Evolutionary conservation across 2,888 invertebrate genomes (phyloP), one percentile per base, ranked within the genome.

Genomic region (Platycnemis pennipes): DNA sequence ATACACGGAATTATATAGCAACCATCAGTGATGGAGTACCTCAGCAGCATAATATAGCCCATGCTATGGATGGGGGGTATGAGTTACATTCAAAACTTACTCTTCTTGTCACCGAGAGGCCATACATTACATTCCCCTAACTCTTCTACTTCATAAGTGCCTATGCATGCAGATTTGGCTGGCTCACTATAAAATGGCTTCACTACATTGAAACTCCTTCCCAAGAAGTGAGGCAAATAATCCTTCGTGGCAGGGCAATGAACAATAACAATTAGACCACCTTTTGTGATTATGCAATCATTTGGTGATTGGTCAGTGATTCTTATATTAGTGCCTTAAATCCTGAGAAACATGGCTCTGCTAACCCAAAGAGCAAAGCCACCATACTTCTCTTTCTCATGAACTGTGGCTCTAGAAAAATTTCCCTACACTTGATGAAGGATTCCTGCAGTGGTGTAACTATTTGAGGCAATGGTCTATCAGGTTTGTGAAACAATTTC

Each of bases 391-490:
- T 56, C 56, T 19, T 56, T 4, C 8, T 11, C 3, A 19, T 22
- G 22, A 19, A 56, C 22, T 22, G 11, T 19, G 56, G 56, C 56
- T 19, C 56, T 22, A 19, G 56, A 56, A 4, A 16, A 56, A 22
- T 13, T 56, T 3, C 56, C 5, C 56, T 56, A 22, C 56, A 56
- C 56, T 22, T 19, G 56, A 56, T 13, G 3, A 22, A 56, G 13
- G 11, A 13, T 22, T 56, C 56, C 13, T 56, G 56, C 56, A 56
- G 56, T 16, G 19, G 56, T 22, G 11, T 56, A 13, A 56, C 94
- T 56, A 95, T 16, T 94, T 95, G 95, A 91, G 94, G 91, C 31
- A 95, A 94, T 13, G 94, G 95, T 69, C 94, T 95, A 13, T 94
- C 94, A 94, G 94, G 49, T 49, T 94, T 94, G 85, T 94, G 88